Conservation (phyloP, 2,888 invertebrate species). For the Dyspetes luteomarginatus region DNA sequence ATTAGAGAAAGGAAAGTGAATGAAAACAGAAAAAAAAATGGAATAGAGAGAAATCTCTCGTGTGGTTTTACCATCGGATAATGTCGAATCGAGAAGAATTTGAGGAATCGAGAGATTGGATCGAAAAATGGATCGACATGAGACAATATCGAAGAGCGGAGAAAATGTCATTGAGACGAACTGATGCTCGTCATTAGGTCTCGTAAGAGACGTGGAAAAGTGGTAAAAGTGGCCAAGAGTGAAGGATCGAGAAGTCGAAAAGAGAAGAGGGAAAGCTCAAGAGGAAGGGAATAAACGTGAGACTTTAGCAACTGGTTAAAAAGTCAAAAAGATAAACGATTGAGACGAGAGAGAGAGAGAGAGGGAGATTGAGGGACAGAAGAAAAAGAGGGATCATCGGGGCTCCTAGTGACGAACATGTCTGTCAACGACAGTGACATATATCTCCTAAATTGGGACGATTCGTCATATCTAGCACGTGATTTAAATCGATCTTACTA, state of each 20-base stretch:
- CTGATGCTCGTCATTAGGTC: constrained; percentile 64
- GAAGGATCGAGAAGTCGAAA: constrained; percentile 23
- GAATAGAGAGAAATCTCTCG: neutral
- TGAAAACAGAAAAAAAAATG: neutral
- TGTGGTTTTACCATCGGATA: neutral
- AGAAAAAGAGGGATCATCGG: constrained; percentile 10
- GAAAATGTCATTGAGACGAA: constrained; percentile 64
- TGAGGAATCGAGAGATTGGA: neutral
- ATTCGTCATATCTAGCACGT: constrained; percentile 72
- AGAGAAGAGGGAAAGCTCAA: constrained; percentile 7
- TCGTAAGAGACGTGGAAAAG: constrained; percentile 23
- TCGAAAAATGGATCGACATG: constrained; percentile 70
- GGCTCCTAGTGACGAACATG: constrained; percentile 53
- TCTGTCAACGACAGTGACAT: constrained; percentile 80
- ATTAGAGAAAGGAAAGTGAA: no score
- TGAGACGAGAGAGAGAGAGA: no score
- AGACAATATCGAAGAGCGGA: constrained; percentile 69
- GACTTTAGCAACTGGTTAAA: no score
- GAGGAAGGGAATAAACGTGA: constrained; percentile 2
- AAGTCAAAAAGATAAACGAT: no score
- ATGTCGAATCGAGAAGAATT: neutral
- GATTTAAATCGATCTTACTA: constrained; percentile 74
- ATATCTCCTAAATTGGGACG: constrained; percentile 78
- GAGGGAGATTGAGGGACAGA: neutral
- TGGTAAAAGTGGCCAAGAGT: constrained; percentile 27